Conservation (phyloP, 2,797 vertebrate species). For the Monodelphis domestica region DNA sequence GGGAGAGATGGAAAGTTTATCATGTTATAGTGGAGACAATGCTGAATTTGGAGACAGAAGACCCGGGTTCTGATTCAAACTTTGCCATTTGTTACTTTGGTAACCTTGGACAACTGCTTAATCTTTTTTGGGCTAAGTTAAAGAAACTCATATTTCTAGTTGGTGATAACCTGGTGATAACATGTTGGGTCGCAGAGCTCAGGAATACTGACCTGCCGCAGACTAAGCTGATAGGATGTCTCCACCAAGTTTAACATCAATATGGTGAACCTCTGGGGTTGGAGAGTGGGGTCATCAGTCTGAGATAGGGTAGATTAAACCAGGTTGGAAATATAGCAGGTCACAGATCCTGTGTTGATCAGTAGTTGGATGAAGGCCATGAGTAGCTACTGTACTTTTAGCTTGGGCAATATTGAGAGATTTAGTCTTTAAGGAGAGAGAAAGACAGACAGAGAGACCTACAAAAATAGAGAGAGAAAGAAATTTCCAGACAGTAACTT, state of each 20-base stretch:
- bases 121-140: not conserved
- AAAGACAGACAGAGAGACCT: too few species aligned
- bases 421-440: too few species aligned
- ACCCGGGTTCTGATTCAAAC: not conserved
- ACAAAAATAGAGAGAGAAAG: too few species aligned
- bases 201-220: not conserved
- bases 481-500: not conserved
- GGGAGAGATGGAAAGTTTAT: not conserved
- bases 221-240: not conserved
- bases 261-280: not conserved
- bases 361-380: not conserved
- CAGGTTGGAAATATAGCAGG: not conserved
- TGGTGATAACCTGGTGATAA: too few species aligned
- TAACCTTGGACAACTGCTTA: not conserved
- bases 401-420: not conserved
- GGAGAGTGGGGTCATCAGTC: not conserved
- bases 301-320: not conserved
- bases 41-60: too few species aligned
- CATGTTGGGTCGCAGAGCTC: not conserved
- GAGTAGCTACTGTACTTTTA: not conserved
- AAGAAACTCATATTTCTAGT: not conserved
- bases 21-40: not conserved
- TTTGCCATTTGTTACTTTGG: not conserved
- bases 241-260: not conserved
- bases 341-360: not conserved